Percentiles rank a stretch among this genome's conserved stretches.
Conservation (phyloP, 2,113 vertebrate genomes). For the Cynoglossus semilaevis region DNA sequence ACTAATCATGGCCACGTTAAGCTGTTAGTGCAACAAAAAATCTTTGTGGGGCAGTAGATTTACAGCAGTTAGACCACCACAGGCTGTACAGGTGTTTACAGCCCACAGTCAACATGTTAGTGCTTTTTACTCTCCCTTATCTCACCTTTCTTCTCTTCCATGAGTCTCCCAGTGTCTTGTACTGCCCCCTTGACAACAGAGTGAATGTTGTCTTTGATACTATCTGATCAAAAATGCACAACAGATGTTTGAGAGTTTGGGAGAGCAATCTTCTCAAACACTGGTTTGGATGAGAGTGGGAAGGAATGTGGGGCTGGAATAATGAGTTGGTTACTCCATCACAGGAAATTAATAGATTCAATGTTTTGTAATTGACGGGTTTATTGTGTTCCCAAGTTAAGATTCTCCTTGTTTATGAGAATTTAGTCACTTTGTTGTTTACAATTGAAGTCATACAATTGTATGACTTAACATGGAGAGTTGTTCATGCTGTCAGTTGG, state of each 20-base stretch:
- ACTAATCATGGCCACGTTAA: conserved; percentile 48
- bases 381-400: background rate
- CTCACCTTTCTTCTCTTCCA: too few species aligned
- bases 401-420: background rate
- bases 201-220: conserved; percentile 1
- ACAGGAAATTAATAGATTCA: conserved; percentile 8
- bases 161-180: background rate
- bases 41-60: conserved; percentile 1
- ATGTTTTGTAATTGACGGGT: conserved; percentile 8
- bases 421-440: background rate
- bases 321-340: conserved; percentile 1
- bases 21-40: conserved; percentile 19
- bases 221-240: conserved; percentile 9
- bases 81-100: conserved; percentile 4
- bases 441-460: background rate
- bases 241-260: conserved; percentile 32
- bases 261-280: conserved; percentile 10
- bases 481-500: background rate
- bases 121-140: too few species aligned
- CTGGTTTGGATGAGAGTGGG: conserved; percentile 8
- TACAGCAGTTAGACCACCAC: background rate
- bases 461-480: background rate
- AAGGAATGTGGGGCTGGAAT: conserved; percentile 4
- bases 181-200: background rate
- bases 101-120: background rate